Base-by-base conservation (phyloP, 2,888 invertebrate species). In the Athrips mouffetella region DNA sequence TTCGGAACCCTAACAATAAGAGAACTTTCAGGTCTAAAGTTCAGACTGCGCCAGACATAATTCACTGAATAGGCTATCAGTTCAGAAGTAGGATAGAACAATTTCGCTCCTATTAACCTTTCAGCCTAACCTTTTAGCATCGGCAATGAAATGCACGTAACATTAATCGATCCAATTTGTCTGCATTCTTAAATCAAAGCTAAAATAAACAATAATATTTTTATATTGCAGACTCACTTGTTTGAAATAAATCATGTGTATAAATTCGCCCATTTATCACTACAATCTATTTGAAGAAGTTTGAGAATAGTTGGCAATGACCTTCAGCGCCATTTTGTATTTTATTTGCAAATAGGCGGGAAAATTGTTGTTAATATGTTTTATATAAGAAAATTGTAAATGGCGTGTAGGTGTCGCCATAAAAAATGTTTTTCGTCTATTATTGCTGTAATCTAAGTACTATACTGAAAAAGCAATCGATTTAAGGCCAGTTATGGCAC, bases 171-270 rank as follows among this genome's bases (percentile, higher is more conserved):
- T 13, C 4, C 33, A 35, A 35, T 37, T 20, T 18, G 21, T 10
- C 37, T 18, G 16, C 37, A 18, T 8, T 2, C 37, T 8, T 21
- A 30, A 20, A 15, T 31, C 4, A 11, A 31, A 29, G 6, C 20
- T 40, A 50, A 48, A 47, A 51, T 49, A 48, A 53, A 45, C 40
- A 29, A 41, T 55, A 25, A 46, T 60, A 57, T 57, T 59, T 57
- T 57, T 51, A 51, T 25, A 45, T 31, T 41, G 48, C 55, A 49
- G 42, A 45, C 50, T 48, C 48, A 37, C 27, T 40, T 40, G 47
- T 30, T 13, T 13, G 21, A 13, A 18, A 47, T 47, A 47, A 47
- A 47, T 47, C 47, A 47, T 13, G 21, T n/a, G 47, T 30, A 11
- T 23, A 30, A 45, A 45, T 45, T 45, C 45, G 3, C 18, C 15